phyloP scores from a whole-genome alignment of 1,140 invertebrate species.

The Solenopsis fugax region DNA sequence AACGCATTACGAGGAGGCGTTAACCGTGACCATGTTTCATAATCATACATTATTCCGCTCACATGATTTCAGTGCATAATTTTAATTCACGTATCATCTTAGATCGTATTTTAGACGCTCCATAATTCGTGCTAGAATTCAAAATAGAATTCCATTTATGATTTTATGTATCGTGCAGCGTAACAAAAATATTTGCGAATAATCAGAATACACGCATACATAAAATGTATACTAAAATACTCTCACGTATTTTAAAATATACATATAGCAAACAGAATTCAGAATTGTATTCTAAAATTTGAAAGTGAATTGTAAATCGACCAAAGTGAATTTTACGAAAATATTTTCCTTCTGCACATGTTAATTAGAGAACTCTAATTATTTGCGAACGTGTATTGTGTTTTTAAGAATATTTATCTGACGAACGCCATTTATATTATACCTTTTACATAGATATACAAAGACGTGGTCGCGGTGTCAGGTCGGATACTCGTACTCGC shows the following conservation, averaged over 20 bases:
- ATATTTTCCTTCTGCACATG: neutral
- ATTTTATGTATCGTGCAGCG: neutral
- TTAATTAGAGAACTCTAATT: neutral
- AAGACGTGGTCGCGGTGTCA: neutral
- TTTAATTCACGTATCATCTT: neutral
- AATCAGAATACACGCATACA: constrained; percentile 6
- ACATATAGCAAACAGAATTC: constrained; percentile 20
- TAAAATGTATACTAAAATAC: constrained; percentile 4
- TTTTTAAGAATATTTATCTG: neutral
- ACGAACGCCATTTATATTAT: neutral
- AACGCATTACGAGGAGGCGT: neutral
- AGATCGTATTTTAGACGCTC: neutral
- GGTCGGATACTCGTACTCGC: neutral
- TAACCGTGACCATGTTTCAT: constrained; percentile 1
- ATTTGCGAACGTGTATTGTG: neutral
- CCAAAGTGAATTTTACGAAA: neutral
- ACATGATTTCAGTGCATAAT: neutral
- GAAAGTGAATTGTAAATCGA: neutral
- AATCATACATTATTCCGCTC: constrained; percentile 33
- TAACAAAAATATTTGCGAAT: constrained; percentile 22
- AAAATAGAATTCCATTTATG: neutral
- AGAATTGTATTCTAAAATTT: constrained; percentile 4
- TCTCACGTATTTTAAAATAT: neutral
- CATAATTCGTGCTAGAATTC: constrained; percentile 1
- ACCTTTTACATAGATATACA: constrained; percentile 7